These are phyloP conservation scores for Notarius quadriscutis DNA, from an alignment of 2,113 vertebrate species.

Conservation along the genomic window DNA sequence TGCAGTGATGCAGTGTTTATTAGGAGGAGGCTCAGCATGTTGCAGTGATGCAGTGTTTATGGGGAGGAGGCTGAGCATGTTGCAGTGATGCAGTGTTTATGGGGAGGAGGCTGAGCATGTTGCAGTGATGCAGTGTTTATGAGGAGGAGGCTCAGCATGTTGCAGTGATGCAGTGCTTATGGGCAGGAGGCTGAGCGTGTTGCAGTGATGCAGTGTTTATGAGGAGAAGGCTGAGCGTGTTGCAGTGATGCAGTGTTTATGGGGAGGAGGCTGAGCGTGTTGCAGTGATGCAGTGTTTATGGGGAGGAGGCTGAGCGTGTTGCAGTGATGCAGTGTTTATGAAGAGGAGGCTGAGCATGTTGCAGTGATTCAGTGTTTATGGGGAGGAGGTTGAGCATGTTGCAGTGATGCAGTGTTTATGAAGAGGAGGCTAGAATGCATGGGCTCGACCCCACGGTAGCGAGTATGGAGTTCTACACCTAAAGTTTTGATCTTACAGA, in stretches of 20 bases:
- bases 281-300: neutral
- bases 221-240: neutral
- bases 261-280: neutral
- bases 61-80: neutral
- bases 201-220: neutral
- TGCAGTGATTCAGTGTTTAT: conserved; percentile 40
- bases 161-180: neutral
- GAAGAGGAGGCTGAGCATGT: neutral
- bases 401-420: neutral
- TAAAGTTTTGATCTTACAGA: too few species aligned
- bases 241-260: too few species aligned
- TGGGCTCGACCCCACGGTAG: too few species aligned
- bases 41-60: too few species aligned
- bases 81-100: neutral
- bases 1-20: neutral
- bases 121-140: neutral
- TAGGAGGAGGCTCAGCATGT: neutral
- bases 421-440: neutral
- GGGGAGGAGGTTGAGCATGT: conserved; percentile 19
- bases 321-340: neutral
- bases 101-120: neutral
- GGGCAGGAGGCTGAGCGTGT: neutral
- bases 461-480: too few species aligned
- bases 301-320: neutral
- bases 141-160: neutral